Conservation (phyloP, 2,797 vertebrate genomes). For the Columba guinea region DNA sequence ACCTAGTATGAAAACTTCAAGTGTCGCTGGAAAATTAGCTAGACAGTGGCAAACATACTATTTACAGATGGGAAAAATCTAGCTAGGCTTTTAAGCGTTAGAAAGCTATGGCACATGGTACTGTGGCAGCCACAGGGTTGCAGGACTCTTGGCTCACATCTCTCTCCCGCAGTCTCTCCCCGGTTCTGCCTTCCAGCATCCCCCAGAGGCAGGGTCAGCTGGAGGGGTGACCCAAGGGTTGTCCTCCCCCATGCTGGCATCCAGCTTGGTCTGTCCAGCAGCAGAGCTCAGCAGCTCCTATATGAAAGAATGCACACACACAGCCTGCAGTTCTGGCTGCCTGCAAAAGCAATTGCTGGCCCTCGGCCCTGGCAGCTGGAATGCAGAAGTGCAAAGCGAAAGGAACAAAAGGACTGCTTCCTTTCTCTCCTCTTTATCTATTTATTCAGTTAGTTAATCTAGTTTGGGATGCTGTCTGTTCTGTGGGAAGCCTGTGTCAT, state of each 20-base stretch:
- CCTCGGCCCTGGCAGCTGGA: constrained; percentile 44
- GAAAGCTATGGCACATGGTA: background rate
- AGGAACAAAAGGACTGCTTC: constrained; percentile 23
- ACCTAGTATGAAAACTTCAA: constrained; percentile 16
- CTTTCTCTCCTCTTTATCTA: background rate
- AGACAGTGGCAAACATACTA: background rate
- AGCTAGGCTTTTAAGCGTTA: background rate
- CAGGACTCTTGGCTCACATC: background rate
- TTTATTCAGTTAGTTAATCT: constrained; percentile 30
- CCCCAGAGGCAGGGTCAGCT: background rate
- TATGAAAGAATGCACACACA: background rate
- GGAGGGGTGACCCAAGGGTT: background rate
- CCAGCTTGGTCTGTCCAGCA: background rate
- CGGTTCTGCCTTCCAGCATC: background rate
- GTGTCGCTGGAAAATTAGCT: background rate
- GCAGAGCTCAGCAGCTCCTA: background rate
- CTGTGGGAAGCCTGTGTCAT: constrained; percentile 19
- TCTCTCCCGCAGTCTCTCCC: background rate
- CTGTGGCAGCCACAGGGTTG: background rate
- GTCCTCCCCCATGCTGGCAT: background rate
- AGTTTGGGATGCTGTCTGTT: constrained; percentile 27
- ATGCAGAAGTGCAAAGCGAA: constrained; percentile 9
- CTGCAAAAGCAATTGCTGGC: constrained; percentile 33
- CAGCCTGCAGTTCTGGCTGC: constrained; percentile 46
- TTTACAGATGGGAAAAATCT: background rate